phyloP scores from a whole-genome alignment of 2,888 invertebrate genomes.

The Thecocarcelia acutangulata region DNA sequence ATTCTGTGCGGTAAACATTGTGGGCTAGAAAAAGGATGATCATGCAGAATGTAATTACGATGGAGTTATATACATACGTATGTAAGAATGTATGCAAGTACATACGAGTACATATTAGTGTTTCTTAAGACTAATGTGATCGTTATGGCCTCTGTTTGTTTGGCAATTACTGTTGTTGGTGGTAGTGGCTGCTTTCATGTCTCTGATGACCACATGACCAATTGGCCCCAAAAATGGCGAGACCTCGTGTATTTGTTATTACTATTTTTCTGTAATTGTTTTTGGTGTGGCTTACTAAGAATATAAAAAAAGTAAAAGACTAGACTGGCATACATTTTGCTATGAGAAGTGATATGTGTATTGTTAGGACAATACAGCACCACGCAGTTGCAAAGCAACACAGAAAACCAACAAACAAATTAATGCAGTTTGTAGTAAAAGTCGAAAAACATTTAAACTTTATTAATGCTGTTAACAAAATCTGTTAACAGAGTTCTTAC shows the following conservation, averaged over 20 bases:
- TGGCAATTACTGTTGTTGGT: slow-evolving; percentile 38
- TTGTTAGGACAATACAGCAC: not conserved
- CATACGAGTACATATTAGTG: too few relatives aligned
- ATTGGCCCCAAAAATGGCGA: slow-evolving; percentile 63
- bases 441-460: too few relatives aligned
- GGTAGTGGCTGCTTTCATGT: slow-evolving; percentile 49
- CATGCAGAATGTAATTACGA: slow-evolving; percentile 29
- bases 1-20: slow-evolving; percentile 38
- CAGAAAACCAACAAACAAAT: slow-evolving; percentile 17
- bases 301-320: slow-evolving; percentile 14
- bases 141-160: slow-evolving; percentile 33
- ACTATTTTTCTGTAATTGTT: slow-evolving; percentile 22
- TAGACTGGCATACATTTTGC: slow-evolving; percentile 22
- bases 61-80: slow-evolving; percentile 19
- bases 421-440: not conserved
- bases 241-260: slow-evolving; percentile 40
- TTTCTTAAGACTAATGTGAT: slow-evolving; percentile 57
- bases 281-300: slow-evolving; percentile 31
- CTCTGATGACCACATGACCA: slow-evolving; percentile 66
- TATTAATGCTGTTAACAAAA: too few relatives aligned
- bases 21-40: slow-evolving; percentile 45
- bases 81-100: not conserved
- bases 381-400: not conserved
- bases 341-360: slow-evolving; percentile 26
- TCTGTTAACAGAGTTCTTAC: too few relatives aligned